Evolutionary conservation across 2,797 vertebrate genomes (phyloP).

Genomic region (Sitta carolinensis): DNA sequence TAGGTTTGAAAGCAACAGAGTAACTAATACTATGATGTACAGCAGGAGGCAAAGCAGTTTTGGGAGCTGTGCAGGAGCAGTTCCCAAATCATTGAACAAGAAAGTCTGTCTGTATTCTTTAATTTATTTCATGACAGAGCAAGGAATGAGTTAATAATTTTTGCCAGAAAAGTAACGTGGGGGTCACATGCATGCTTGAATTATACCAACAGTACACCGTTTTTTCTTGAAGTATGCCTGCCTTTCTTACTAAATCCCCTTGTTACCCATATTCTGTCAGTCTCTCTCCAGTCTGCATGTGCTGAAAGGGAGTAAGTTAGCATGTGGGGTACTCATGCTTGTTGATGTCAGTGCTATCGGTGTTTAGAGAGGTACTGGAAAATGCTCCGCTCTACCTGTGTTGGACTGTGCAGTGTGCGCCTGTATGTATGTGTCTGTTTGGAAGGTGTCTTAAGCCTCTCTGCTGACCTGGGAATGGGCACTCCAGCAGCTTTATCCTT

Average conservation of each 20-base stretch:
- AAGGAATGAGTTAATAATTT: background rate
- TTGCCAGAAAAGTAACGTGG: background rate
- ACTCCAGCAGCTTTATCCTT: background rate
- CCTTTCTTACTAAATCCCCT: background rate
- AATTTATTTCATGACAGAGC: background rate
- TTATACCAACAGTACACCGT: background rate
- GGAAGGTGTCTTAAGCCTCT: background rate
- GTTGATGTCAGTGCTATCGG: background rate
- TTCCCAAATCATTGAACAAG: background rate
- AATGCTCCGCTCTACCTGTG: fast-evolving
- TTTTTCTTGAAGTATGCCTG: background rate
- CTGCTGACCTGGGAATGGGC: fast-evolving
- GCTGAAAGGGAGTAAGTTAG: background rate
- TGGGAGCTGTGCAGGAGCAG: background rate
- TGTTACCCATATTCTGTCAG: background rate
- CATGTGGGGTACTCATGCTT: fast-evolving
- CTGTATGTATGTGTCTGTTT: fast-evolving
- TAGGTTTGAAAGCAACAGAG: background rate
- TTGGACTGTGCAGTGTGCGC: fast-evolving
- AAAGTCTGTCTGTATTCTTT: background rate
- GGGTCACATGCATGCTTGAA: background rate
- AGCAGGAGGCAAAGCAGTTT: background rate
- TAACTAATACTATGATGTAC: background rate
- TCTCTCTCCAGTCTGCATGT: background rate
- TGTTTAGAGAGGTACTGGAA: background rate